Evolutionary conservation across 2,113 vertebrate species (phyloP), one percentile per base, ranked within the genome.

Genomic region (Tylochromis polylepis): DNA sequence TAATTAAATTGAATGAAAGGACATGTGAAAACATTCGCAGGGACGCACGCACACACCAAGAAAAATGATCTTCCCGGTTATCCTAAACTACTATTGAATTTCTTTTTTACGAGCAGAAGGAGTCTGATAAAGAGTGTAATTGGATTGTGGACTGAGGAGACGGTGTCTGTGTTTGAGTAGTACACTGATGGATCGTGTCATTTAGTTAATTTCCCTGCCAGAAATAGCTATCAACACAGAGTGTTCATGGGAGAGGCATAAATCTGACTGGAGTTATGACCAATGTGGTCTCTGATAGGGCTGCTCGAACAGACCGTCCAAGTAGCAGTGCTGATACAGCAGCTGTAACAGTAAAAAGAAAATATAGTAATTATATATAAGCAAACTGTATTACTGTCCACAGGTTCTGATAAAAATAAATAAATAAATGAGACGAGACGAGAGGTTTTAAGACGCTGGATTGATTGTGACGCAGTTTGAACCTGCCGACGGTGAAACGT

Each of bases 191-290:
- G 86, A 88, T 91, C 60, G 85, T 83, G 91, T 89, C 90, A 93
- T 94, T 93, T 89, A 72, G 90, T 93, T 93, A 89, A 95, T 95
- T 93, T 93, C 90, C 87, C 87, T 83, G 67, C 84, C 86, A 85
- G 88, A 94, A 94, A 93, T 81, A 88, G 86, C 91, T 78, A 89
- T 93, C 87, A 92, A 90, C 89, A 85, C 43, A 41, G 91, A 92
- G 89, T 34, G 86, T 83, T 79, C 88, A 90, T 87, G 85, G 84
- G 89, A 93, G 90, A 86, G 51, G 62, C 82, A 91, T 94, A 88
- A 91, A 89, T 91, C 86, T 79, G 88, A 72, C 55, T 29, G 53
- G 85, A 89, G 82, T 89, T 91, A 93, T 82, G 87, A 86, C 87
- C 72, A 59, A 53, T 27, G 49, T 36, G 85, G 49, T 79, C 78